A percentile compares a stretch with the other conserved stretches of the same genome.
Evolutionary conservation across 2,113 vertebrate species (phyloP).

Genomic region (Leucosticte australis): DNA sequence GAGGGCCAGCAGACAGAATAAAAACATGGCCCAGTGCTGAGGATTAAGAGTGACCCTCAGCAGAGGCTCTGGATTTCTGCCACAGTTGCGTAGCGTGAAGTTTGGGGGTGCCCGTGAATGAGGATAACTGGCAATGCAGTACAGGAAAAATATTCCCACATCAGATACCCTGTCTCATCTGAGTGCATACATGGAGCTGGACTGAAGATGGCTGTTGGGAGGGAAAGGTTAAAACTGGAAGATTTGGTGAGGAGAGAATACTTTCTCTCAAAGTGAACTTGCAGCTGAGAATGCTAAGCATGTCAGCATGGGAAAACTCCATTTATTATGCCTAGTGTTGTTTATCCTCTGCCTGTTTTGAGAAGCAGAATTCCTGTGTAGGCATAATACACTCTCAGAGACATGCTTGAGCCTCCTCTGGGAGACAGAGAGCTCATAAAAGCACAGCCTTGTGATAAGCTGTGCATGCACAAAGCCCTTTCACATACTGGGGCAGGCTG

Average conservation of each 20-base stretch:
- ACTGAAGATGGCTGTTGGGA: neutral
- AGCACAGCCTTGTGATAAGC: neutral
- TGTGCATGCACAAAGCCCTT: fast-evolving
- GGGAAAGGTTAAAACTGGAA: neutral
- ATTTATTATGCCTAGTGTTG: neutral
- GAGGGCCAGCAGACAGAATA: neutral
- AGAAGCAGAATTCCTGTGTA: neutral
- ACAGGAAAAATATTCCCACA: neutral
- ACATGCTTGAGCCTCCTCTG: neutral
- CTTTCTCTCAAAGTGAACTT: neutral
- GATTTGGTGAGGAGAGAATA: neutral
- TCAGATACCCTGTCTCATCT: neutral
- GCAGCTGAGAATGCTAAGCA: neutral
- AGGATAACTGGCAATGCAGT: neutral
- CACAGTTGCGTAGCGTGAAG: neutral
- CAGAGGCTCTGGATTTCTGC: neutral
- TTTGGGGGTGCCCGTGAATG: neutral
- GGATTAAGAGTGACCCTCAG: neutral
- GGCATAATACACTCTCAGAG: neutral
- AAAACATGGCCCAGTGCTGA: neutral
- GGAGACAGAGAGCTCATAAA: neutral
- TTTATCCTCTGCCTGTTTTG: neutral
- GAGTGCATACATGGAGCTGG: neutral
- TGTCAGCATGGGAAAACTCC: neutral
- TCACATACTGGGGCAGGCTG: neutral